A percentile compares a stretch with the other conserved stretches of the same genome.
Conservation (phyloP, 2,888 invertebrate species). For the Troides aeacus region DNA sequence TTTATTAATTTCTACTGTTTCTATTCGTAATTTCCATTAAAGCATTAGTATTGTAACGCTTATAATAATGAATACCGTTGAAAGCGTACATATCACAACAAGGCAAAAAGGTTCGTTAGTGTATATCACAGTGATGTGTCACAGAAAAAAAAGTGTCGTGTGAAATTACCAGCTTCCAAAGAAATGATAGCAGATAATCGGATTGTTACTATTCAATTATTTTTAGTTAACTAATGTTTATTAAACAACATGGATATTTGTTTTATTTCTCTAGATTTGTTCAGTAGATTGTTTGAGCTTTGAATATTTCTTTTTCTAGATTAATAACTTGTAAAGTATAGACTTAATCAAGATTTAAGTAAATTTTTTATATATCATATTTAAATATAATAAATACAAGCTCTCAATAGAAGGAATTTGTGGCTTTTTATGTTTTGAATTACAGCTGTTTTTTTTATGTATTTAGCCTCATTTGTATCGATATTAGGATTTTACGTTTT, state of each 20-base stretch:
- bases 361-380: neutral
- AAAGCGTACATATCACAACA: conserved; percentile 21
- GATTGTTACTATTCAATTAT: neutral
- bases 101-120: conserved; percentile 26
- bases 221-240: neutral
- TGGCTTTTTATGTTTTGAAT: neutral
- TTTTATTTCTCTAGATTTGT: no score
- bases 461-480: neutral
- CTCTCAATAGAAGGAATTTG: conserved; percentile 14
- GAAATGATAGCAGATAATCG: neutral
- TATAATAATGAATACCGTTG: conserved; percentile 2
- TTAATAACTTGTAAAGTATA: neutral
- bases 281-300: no score
- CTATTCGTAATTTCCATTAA: neutral
- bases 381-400: conserved; percentile 8
- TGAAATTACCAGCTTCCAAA: neutral
- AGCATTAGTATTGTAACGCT: neutral
- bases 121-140: conserved; percentile 55
- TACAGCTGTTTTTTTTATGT: neutral
- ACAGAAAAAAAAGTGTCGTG: conserved; percentile 30
- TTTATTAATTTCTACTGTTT: conserved; percentile 1
- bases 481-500: neutral
- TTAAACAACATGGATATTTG: no score
- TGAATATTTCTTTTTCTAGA: neutral
- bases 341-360: neutral